These are phyloP conservation scores for Peromyscus polionotus DNA, from an alignment of 2,113 vertebrate genomes.

Conservation along the genomic window DNA sequence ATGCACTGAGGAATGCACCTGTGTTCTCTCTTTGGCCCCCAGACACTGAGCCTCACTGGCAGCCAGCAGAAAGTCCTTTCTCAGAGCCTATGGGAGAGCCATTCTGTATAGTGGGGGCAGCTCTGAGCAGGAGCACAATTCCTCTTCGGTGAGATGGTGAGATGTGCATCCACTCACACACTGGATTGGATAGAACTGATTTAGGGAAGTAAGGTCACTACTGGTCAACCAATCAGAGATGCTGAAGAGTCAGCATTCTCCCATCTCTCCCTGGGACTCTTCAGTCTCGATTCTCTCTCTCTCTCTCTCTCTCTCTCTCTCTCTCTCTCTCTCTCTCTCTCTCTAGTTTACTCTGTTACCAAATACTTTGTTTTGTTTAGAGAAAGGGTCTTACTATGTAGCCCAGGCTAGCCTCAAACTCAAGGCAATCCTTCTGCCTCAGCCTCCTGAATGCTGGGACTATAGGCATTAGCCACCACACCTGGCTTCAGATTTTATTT, in stretches of 20 bases:
- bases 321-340: background rate
- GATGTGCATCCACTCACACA: rapidly evolving
- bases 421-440: background rate
- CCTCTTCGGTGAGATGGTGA: rapidly evolving
- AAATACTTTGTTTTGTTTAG: background rate
- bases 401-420: background rate
- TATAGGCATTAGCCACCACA: background rate
- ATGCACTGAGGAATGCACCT: rapidly evolving
- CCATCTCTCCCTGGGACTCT: background rate
- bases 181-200: rapidly evolving
- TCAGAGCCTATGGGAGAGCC: background rate
- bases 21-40: background rate
- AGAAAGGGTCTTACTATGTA: background rate
- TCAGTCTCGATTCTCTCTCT: background rate
- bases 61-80: rapidly evolving
- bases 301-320: too few relatives aligned
- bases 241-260: rapidly evolving
- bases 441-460: background rate
- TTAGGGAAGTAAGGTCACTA: rapidly evolving
- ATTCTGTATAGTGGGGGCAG: rapidly evolving
- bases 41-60: rapidly evolving
- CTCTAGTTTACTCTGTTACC: background rate
- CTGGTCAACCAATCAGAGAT: rapidly evolving
- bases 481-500: background rate
- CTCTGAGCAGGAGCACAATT: rapidly evolving